Evolutionary conservation across 2,113 vertebrate species (phyloP).

Genomic region (Onychostruthus taczanowskii): DNA sequence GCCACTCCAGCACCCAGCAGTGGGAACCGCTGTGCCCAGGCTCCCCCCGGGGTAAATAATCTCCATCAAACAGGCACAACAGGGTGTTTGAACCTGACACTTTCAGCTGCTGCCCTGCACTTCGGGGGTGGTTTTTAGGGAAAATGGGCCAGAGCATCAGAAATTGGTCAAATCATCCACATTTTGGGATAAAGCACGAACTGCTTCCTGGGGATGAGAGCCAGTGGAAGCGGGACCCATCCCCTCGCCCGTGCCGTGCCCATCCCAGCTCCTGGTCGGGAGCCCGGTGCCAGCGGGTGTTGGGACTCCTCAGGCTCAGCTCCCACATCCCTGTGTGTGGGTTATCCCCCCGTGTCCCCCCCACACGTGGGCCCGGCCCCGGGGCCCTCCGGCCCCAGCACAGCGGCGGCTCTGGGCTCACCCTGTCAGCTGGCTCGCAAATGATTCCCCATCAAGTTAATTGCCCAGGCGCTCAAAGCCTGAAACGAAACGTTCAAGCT

Average conservation of each 20-base stretch:
- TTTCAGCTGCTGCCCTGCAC: not conserved
- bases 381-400: not conserved
- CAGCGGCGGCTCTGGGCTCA: not conserved
- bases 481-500: slow-evolving; percentile 30
- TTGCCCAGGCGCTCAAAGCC: slow-evolving; percentile 10
- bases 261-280: fast-evolving
- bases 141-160: not conserved
- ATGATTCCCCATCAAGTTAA: slow-evolving; percentile 52
- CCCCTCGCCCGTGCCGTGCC: not conserved
- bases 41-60: not conserved
- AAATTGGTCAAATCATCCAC: not conserved
- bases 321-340: fast-evolving
- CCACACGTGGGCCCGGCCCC: fast-evolving
- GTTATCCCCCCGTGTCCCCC: not conserved
- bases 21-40: not conserved
- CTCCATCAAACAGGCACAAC: no score
- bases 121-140: not conserved
- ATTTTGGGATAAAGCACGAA: not conserved
- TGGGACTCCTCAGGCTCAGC: not conserved
- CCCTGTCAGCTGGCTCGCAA: not conserved
- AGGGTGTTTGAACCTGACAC: not conserved
- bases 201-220: fast-evolving
- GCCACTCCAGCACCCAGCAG: not conserved
- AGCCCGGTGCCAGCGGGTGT: fast-evolving
- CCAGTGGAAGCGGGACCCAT: not conserved